Evolutionary conservation across 2,797 vertebrate species (phyloP), one percentile per base, ranked within the genome.

Genomic region (Phoxinus dragarum): DNA sequence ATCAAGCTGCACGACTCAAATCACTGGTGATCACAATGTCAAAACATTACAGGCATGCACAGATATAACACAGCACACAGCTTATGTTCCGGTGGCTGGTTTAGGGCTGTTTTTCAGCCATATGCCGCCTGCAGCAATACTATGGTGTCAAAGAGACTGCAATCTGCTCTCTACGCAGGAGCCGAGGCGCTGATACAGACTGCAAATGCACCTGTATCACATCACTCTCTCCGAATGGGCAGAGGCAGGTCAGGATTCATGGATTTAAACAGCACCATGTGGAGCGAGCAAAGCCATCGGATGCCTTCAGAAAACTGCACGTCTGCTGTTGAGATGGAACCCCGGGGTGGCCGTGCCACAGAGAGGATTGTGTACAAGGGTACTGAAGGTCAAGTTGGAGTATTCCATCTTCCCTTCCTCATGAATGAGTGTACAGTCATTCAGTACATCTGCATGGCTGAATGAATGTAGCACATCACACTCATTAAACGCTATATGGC

Each of bases 11-110:
- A 86, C 31, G 47, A 75, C 81, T 81, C 67, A 87, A 69, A 84
- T 84, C 84, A 86, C 80, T 72, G 59, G 67, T 76, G 80, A 83
- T 85, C 86, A 81, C 66, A 34, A 81, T 78, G 80, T 84, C 81
- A 84, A 78, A 84, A 77, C 81, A 75, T 44, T 66, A 64, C 68
- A 84, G 73, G 76, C 54, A 67, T 59, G 47, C 52, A 67, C 81
- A 36, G 77, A 84, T 77, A 84, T 61, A 87, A 82, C 23, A 31
- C 44, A 66, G 21, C 78, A 59, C 34, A 54, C 16, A 71, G 68
- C 86, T 84, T 86, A 49, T 69, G 84, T 72, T 90, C 76, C 44
- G 72, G 52, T 59, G 23, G 52, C 73, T 81, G 83, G 67, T 75
- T 87, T 38, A 42, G n/a, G 68, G 56, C 73, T 68, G 47, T 42